phyloP scores from a whole-genome alignment of 2,888 invertebrate genomes.

The Melikaiella ostensackeni region DNA sequence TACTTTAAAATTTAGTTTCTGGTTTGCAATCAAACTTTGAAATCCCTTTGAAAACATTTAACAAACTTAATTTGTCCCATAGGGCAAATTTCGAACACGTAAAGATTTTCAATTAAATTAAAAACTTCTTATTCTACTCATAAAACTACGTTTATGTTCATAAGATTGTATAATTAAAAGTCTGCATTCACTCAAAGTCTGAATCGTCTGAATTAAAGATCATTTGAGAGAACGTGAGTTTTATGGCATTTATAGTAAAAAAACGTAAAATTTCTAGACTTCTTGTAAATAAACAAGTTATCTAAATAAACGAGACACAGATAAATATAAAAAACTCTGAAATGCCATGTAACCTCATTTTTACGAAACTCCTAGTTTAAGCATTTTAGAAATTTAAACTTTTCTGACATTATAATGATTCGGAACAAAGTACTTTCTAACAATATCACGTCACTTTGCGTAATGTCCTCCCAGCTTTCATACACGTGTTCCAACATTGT shows the following conservation, averaged over 20 bases:
- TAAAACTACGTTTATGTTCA: no score
- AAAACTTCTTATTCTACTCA: no score
- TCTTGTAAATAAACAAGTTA: background rate
- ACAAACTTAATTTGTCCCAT: no score
- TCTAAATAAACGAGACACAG: background rate
- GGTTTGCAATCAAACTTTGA: no score
- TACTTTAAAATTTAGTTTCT: background rate
- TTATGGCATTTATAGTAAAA: background rate
- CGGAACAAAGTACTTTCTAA: background rate
- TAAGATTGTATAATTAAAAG: no score
- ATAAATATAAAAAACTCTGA: background rate
- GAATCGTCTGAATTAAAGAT: background rate
- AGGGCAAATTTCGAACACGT: no score
- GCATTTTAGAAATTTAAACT: background rate
- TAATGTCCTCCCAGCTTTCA: no score
- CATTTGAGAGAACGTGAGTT: background rate
- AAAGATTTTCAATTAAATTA: no score
- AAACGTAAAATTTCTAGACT: background rate
- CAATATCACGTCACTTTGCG: background rate
- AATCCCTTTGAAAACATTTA: no score
- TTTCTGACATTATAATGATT: background rate
- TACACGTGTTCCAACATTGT: conserved; percentile 9
- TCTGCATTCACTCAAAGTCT: no score
- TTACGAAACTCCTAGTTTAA: background rate
- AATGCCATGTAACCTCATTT: background rate